A percentile compares a stretch with the other conserved stretches of the same genome.
phyloP scores from a whole-genome alignment of 2,797 vertebrate genomes.

The Danio aesculapii region DNA sequence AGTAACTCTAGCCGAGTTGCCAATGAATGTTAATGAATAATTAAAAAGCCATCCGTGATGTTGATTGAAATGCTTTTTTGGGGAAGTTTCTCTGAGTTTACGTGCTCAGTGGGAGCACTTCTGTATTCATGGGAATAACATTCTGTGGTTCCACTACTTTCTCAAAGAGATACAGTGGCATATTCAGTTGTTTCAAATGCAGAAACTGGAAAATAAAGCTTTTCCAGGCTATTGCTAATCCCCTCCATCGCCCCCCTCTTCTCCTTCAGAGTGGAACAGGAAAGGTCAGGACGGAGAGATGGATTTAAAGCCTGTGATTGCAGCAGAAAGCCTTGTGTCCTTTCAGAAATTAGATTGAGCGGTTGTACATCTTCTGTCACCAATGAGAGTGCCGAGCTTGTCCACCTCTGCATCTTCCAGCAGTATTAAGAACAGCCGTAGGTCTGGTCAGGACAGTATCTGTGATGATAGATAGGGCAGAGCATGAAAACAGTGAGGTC shows the following conservation, averaged over 20 bases:
- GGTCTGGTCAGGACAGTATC: slow-evolving; percentile 49
- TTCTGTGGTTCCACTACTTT: slow-evolving; percentile 55
- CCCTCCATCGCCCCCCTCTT: slow-evolving; percentile 15
- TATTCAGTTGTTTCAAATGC: slow-evolving; percentile 42
- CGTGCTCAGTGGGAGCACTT: slow-evolving; percentile 58
- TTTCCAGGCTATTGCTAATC: slow-evolving; percentile 54
- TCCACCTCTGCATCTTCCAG: slow-evolving; percentile 73
- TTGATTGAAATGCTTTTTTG: slow-evolving; percentile 60
- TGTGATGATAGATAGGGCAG: slow-evolving; percentile 59
- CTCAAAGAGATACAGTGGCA: slow-evolving; percentile 4
- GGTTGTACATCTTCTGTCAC: slow-evolving; percentile 63
- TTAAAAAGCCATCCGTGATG: slow-evolving; percentile 1
- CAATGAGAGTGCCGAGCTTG: slow-evolving; percentile 69
- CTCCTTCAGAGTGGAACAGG: slow-evolving; percentile 47
- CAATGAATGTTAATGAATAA: slow-evolving; percentile 13
- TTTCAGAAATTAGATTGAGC: slow-evolving; percentile 76
- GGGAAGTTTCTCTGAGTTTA: slow-evolving; percentile 59
- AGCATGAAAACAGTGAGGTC: slow-evolving; percentile 50
- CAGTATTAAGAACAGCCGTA: slow-evolving; percentile 61
- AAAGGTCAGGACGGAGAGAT: slow-evolving; percentile 64
- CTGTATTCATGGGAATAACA: slow-evolving; percentile 59
- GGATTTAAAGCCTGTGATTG: slow-evolving; percentile 73
- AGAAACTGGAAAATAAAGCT: slow-evolving; percentile 49
- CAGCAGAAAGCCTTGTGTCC: slow-evolving; percentile 68
- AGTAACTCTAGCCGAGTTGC: neutral